Percentiles rank a stretch among this genome's conserved stretches.
These are phyloP conservation scores for Sympetrum striolatum DNA, from an alignment of 2,888 invertebrate species.

Conservation along the genomic window DNA sequence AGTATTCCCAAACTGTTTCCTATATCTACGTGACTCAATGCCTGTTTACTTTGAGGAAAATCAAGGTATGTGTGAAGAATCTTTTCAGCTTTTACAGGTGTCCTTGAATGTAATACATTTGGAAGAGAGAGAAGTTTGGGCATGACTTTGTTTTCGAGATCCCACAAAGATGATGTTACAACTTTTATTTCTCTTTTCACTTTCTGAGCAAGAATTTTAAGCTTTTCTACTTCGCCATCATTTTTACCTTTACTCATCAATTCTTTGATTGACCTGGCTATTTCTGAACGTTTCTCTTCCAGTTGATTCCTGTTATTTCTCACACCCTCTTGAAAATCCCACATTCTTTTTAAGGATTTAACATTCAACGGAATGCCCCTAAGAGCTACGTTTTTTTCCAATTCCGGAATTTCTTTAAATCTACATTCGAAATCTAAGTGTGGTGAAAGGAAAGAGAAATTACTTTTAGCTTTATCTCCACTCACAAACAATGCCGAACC, in stretches of 20 bases:
- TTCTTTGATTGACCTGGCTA: conserved; percentile 62
- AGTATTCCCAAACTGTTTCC: conserved; percentile 64
- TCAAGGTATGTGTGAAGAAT: conserved; percentile 54
- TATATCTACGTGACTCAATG: conserved; percentile 63
- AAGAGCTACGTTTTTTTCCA: conserved; percentile 65
- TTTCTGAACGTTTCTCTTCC: conserved; percentile 62
- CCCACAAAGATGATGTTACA: conserved; percentile 70
- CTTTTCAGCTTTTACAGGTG: conserved; percentile 61
- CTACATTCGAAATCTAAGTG: conserved; percentile 70
- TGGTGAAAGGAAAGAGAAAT: conserved; percentile 72
- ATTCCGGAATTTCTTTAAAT: conserved; percentile 61
- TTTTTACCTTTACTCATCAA: conserved; percentile 57
- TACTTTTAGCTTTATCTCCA: conserved; percentile 72
- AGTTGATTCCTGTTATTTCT: conserved; percentile 62
- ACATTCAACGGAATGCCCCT: conserved; percentile 66
- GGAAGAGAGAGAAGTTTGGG: conserved; percentile 72
- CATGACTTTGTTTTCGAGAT: conserved; percentile 75
- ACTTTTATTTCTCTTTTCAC: conserved; percentile 70
- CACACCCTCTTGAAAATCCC: conserved; percentile 68
- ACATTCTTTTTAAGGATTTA: conserved; percentile 65
- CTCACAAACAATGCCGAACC: conserved; percentile 71
- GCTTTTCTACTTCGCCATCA: conserved; percentile 60
- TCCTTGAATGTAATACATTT: conserved; percentile 70
- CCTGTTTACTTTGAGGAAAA: conserved; percentile 57
- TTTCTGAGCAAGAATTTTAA: conserved; percentile 65